These are phyloP conservation scores for Luscinia luscinia DNA, from an alignment of 2,797 vertebrate genomes.

Conservation along the genomic window DNA sequence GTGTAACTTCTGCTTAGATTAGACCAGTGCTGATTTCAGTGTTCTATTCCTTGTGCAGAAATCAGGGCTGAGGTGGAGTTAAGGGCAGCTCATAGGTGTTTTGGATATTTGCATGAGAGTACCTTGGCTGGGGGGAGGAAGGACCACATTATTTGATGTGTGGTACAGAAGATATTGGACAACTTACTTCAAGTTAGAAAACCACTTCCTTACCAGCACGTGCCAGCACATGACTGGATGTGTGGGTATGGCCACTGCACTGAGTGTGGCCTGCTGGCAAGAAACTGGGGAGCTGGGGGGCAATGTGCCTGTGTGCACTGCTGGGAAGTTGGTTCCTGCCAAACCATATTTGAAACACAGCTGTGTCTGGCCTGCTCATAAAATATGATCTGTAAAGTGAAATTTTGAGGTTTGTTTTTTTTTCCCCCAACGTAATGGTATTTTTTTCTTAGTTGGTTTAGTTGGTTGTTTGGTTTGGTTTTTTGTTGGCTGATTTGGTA, in stretches of 20 bases:
- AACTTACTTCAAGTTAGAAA: background rate
- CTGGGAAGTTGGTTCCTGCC: background rate
- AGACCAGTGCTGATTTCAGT: background rate
- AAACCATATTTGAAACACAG: background rate
- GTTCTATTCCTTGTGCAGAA: background rate
- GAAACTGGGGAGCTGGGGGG: background rate
- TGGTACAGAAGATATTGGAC: background rate
- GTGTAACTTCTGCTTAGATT: background rate
- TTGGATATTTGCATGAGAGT: background rate
- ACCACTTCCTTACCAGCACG: background rate
- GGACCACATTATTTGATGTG: background rate
- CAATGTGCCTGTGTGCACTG: background rate
- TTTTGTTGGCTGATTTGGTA: background rate
- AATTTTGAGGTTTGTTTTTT: background rate
- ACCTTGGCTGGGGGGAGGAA: rapidly evolving
- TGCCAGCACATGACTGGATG: rapidly evolving
- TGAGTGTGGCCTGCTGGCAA: background rate
- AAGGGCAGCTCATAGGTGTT: background rate
- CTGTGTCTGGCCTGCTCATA: background rate
- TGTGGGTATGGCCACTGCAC: background rate
- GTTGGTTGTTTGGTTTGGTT: background rate
- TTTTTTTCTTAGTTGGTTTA: background rate
- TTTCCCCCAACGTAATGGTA: background rate
- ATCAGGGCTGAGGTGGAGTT: rapidly evolving
- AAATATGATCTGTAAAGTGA: background rate